A percentile compares a stretch with the other conserved stretches of the same genome.
Conservation (phyloP, 1,140 invertebrate genomes). For the Ridgeia piscesae region DNA sequence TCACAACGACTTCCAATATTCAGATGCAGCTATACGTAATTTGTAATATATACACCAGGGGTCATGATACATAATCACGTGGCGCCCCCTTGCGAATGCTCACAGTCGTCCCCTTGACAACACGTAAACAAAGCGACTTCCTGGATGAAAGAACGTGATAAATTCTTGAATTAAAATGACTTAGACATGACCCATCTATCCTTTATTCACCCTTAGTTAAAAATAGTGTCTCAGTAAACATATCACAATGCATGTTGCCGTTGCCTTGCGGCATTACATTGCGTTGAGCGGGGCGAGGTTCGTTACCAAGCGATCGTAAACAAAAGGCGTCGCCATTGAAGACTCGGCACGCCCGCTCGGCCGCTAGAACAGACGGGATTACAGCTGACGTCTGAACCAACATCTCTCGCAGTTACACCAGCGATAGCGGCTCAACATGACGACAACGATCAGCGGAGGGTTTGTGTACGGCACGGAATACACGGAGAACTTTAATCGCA, state of each 20-base stretch:
- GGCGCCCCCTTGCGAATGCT: neutral
- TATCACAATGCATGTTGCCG: neutral
- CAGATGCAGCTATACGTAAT: no score
- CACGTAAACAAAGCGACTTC: neutral
- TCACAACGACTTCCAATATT: no score
- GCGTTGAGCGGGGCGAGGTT: neutral
- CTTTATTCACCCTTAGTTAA: neutral
- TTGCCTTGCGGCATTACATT: neutral
- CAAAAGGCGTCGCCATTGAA: neutral
- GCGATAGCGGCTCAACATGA: neutral
- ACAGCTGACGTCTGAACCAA: neutral
- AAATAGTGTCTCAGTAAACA: neutral
- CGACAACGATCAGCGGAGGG: neutral
- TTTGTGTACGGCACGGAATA: neutral
- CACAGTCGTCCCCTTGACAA: neutral
- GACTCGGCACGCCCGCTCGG: neutral
- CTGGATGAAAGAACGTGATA: neutral
- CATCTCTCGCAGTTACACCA: neutral
- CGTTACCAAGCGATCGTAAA: neutral
- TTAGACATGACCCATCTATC: neutral
- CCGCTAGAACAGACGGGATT: neutral
- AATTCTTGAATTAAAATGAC: neutral
- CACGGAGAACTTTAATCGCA: neutral
- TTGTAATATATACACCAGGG: neutral
- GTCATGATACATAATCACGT: neutral